Evolutionary conservation across 2,888 invertebrate genomes (phyloP), one percentile per base, ranked within the genome.

Genomic region (Polydrusus tereticollis): DNA sequence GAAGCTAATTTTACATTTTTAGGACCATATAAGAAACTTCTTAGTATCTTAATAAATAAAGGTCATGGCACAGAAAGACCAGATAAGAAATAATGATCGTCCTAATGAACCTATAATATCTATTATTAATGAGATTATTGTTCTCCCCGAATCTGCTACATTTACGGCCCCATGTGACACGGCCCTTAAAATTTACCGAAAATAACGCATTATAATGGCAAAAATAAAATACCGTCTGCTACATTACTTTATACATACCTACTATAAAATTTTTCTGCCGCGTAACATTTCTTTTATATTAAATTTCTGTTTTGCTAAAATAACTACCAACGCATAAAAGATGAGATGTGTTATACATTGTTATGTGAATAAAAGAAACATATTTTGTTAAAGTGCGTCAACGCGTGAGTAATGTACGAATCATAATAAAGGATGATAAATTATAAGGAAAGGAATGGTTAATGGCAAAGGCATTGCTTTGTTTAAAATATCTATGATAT

Each of bases 381-480:
- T 45, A 45, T 20, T 21, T 21, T 45, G 18, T 20, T 20, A 18
- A 21, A 45, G 5, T 45, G 45, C 45, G 45, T 45, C 14, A 20
- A 45, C 45, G 45, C 45, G 18, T 20, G 4, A 14, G 38, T 38
- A 38, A 38, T 43, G 20, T 18, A 45, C 20, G 20, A 45, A 20
- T 45, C 45, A 18, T 20, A 45, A 45, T 21, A n/a, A 45, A 21
- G 20, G 45, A 45, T 45, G 45, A 45, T 45, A 20, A 45, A 45
- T 45, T 45, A 45, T 20, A 12, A 36, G 20, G 5, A 12, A 8
- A 12, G 18, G 4, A 6, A 43, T 45, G 10, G 45, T 45, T 45
- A 45, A 45, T 45, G 45, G 21, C 10, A 45, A 20, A 20, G 21
- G 20, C 43, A 16, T 43, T 10, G 21, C 45, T 45, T 45, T 45